These are phyloP conservation scores for Ochotona princeps DNA, from an alignment of 2,113 vertebrate species.

Conservation along the genomic window DNA sequence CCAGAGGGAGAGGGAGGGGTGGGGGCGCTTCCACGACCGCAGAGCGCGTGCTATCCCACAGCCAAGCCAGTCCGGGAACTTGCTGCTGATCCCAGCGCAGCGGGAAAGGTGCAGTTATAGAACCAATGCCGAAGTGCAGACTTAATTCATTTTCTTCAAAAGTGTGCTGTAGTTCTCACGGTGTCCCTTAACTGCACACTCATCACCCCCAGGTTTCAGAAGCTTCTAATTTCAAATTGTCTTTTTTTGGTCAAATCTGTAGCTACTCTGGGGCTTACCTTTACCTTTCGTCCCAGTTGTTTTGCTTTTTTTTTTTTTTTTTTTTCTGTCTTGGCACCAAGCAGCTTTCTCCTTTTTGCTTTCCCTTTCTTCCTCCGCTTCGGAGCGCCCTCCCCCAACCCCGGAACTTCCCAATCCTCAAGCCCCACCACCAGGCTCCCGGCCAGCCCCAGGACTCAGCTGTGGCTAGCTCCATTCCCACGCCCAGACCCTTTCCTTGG, in stretches of 20 bases:
- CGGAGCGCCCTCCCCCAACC: fast-evolving
- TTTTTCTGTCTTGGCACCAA: not conserved
- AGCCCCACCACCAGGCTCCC: too few species aligned
- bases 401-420: not conserved
- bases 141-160: not conserved
- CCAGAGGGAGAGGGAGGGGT: not conserved
- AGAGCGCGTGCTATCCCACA: fast-evolving
- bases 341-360: not conserved
- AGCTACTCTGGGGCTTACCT: not conserved
- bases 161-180: not conserved
- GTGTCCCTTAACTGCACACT: not conserved
- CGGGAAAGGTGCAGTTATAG: not conserved
- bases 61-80: not conserved
- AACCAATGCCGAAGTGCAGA: not conserved
- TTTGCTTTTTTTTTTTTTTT: not conserved
- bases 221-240: not conserved
- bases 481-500: not conserved
- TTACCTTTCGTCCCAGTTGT: not conserved
- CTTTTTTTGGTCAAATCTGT: not conserved
- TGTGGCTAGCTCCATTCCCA: not conserved
- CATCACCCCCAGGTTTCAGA: not conserved
- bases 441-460: not conserved
- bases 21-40: not conserved
- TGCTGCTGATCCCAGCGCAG: too few species aligned
- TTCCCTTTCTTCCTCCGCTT: not conserved